Base-by-base conservation (phyloP, 2,113 vertebrate species). In the Ctenodactylus gundi region DNA sequence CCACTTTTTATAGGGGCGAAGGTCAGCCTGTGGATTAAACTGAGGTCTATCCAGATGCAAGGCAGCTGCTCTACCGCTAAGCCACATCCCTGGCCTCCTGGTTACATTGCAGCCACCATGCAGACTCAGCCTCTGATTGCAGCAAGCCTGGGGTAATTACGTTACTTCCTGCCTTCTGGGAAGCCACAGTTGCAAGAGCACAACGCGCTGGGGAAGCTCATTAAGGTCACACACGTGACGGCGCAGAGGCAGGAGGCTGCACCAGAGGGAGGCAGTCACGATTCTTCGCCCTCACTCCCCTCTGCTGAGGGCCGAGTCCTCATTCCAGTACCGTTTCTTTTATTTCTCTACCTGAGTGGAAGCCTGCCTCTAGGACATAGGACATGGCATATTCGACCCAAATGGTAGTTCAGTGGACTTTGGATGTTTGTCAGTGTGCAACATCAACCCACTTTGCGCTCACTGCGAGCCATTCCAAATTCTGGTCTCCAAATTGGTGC, bases 111-210 rank as follows among this genome's bases (percentile, higher is more conserved):
- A 29, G 34, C 53, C 36, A 25, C 68, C 64, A 73, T 55, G 27
- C 41, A 95, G 55, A 80, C 34, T 88, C 36, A 65, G 55, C 55
- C 41, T 67, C 8, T 39, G 46, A 23, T 57, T 85, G 60, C 13
- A 20, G 75, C 64, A 41, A 0, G n/a, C 55, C 73, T 67, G 55
- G 34, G 76, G n/a, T n/a, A n/a, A n/a, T 95, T 93, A n/a, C 81
- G 82, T 94, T 55, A 92, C 53, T 97, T 96, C 97, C 97, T 94
- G 94, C 21, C 53, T 96, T 75, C 92, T 67, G 84, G 44, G 93
- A 95, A 96, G 25, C 72, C 34, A 2, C 44, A 36, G 21, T 46
- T 72, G 44, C 76, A 57, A 72, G 55, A 87, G 21, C 60, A n/a
- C 29, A n/a, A n/a, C n/a, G n/a, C 17, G 60, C 75, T 72, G 73